phyloP scores from a whole-genome alignment of 2,113 vertebrate genomes.

The Pituophis catenifer region DNA sequence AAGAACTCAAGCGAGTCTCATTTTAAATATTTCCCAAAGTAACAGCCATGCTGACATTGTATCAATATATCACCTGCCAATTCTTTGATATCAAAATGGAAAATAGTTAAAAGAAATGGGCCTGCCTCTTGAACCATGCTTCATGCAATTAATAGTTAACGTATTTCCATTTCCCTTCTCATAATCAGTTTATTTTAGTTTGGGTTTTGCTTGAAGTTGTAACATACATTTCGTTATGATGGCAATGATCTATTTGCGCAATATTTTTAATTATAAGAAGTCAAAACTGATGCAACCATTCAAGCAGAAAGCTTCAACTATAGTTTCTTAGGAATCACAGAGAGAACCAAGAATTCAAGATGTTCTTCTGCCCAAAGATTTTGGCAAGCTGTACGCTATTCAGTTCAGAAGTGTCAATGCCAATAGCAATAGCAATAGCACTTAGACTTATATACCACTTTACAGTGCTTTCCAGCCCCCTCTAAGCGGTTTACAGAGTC shows the following conservation, averaged over 20 bases:
- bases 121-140: neutral
- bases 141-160: neutral
- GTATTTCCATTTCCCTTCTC: neutral
- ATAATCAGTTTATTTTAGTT: constrained; percentile 5
- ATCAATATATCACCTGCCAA: neutral
- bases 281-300: neutral
- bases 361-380: no score
- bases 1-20: neutral
- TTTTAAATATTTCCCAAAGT: neutral
- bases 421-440: neutral
- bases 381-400: neutral
- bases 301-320: constrained; percentile 2
- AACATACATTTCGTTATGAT: fast-evolving
- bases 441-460: no score
- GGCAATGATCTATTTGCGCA: neutral
- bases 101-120: neutral
- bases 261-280: constrained; percentile 1
- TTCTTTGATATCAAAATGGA: neutral
- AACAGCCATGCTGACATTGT: neutral
- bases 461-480: no score
- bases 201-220: neutral
- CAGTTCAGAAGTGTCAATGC: neutral
- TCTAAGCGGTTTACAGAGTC: no score
- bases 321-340: neutral
- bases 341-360: neutral